Percentiles rank a stretch among this genome's conserved stretches.
phyloP scores from a whole-genome alignment of 2,888 invertebrate genomes.

The Epirrhoe tristata region DNA sequence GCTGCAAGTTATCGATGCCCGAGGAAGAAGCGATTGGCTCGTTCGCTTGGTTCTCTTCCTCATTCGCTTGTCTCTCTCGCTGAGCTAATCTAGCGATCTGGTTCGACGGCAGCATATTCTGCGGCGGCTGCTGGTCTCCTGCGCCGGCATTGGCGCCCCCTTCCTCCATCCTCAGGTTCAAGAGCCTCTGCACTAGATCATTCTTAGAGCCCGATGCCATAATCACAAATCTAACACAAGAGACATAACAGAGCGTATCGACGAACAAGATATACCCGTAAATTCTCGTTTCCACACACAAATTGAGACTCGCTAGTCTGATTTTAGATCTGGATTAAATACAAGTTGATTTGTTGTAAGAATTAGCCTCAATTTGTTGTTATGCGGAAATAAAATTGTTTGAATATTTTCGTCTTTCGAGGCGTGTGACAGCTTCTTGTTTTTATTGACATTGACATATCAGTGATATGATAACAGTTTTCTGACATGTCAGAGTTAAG shows the following conservation, averaged over 20 bases:
- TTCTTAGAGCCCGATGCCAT: conserved; percentile 80
- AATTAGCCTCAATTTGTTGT: conserved; percentile 48
- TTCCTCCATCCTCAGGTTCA: conserved; percentile 71
- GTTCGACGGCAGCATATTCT: conserved; percentile 83
- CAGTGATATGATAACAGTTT: background rate
- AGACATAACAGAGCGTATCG: conserved; percentile 60
- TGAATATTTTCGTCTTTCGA: conserved; percentile 23
- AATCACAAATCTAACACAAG: conserved; percentile 45
- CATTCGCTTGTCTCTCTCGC: conserved; percentile 57
- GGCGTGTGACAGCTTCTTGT: background rate
- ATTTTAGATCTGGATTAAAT: conserved; percentile 40
- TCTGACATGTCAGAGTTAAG: background rate
- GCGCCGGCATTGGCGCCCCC: conserved; percentile 46
- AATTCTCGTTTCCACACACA: conserved; percentile 10
- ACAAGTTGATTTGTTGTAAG: conserved; percentile 49
- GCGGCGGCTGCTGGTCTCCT: conserved; percentile 73
- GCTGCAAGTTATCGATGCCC: conserved; percentile 73
- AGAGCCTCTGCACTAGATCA: conserved; percentile 72
- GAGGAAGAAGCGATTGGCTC: conserved; percentile 68
- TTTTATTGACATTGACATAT: background rate
- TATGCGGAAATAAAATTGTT: conserved; percentile 23
- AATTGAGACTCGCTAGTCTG: conserved; percentile 5
- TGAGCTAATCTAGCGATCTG: conserved; percentile 67
- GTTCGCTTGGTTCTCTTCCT: conserved; percentile 62
- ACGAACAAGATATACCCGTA: conserved; percentile 18